Percentiles rank a stretch among this genome's conserved stretches.
phyloP scores from a whole-genome alignment of 2,797 vertebrate species.

The Vespertilio murinus region DNA sequence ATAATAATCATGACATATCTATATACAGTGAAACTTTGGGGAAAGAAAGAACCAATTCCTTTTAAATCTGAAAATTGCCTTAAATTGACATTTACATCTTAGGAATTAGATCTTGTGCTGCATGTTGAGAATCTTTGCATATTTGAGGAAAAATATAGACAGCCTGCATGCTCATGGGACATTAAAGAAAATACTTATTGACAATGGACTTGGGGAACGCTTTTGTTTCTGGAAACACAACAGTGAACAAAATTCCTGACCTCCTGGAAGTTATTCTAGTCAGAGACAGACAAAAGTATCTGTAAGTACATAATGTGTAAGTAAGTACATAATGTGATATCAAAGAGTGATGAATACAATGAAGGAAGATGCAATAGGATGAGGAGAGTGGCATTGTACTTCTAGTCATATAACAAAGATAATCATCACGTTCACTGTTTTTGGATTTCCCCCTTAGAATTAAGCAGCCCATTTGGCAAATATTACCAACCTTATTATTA shows the following conservation, averaged over 20 bases:
- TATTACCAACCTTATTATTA: background rate
- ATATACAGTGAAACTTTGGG: background rate
- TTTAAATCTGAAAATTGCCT: constrained; percentile 32
- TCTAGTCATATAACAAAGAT: background rate
- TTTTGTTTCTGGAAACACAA: background rate
- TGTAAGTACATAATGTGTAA: background rate
- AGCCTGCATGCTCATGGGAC: background rate
- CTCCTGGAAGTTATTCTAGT: background rate
- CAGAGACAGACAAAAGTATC: background rate
- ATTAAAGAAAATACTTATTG: background rate
- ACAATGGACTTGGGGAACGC: background rate
- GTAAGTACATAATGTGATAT: background rate
- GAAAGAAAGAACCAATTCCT: background rate
- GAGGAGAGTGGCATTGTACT: background rate
- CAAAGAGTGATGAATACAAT: background rate
- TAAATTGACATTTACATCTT: background rate
- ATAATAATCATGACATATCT: background rate
- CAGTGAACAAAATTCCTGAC: background rate
- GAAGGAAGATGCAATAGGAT: background rate
- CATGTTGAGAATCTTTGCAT: background rate
- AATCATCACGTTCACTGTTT: background rate
- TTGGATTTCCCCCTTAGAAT: background rate
- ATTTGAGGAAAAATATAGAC: background rate
- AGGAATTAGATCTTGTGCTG: background rate
- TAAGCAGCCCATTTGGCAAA: background rate